Evolutionary conservation across 2,888 invertebrate genomes (phyloP), one percentile per base, ranked within the genome.

Genomic region (Urechis unicinctus): DNA sequence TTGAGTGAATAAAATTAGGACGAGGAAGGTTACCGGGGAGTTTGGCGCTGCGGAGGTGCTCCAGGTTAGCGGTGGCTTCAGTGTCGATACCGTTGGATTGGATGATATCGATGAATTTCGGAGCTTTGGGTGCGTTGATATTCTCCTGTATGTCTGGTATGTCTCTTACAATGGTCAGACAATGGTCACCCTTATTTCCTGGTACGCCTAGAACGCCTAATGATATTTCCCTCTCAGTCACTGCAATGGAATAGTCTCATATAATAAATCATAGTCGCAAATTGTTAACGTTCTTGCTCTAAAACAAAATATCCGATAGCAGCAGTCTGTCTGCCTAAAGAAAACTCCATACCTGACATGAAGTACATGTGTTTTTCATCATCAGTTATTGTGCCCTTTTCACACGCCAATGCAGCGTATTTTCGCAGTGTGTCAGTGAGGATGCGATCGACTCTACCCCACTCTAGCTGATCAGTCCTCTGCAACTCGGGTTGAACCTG

Each of bases 281-380:
- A n/a, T n/a, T n/a, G n/a, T n/a, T n/a, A n/a, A n/a, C n/a, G n/a
- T n/a, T n/a, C n/a, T n/a, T n/a, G n/a, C n/a, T n/a, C n/a, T n/a
- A n/a, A n/a, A n/a, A n/a, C n/a, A n/a, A n/a, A n/a, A n/a, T n/a
- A n/a, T n/a, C n/a, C n/a, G n/a, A n/a, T n/a, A n/a, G n/a, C n/a
- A n/a, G n/a, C n/a, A n/a, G n/a, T n/a, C n/a, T n/a, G n/a, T n/a
- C n/a, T n/a, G n/a, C n/a, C n/a, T n/a, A n/a, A n/a, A n/a, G n/a
- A n/a, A n/a, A n/a, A n/a, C n/a, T n/a, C n/a, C n/a, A n/a, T 56
- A 66, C 67, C 67, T 50, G 68, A 68, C 66, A 68, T 68, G 46
- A 62, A 68, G 47, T 65, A 68, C 53, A 64, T 66, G 52, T 66
- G 68, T 54, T 62, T 66, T 6, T 61, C 61, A 6, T 64, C 65